phyloP scores from a whole-genome alignment of 2,113 vertebrate species.

The Notothenia rossii region DNA sequence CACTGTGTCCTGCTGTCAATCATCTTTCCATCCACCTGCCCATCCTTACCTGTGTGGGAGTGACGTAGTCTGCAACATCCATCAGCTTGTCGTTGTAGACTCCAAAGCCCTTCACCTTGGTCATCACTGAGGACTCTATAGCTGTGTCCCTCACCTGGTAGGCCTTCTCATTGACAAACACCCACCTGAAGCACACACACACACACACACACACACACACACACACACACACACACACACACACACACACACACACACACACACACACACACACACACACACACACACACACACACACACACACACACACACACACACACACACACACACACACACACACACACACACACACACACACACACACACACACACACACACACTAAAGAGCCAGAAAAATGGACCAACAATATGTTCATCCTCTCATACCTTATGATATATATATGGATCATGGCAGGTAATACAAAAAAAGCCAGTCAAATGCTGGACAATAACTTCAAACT shows the following conservation, averaged over 20 bases:
- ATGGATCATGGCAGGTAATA: too few relatives aligned
- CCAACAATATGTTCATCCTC: too few relatives aligned
- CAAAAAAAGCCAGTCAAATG: too few relatives aligned
- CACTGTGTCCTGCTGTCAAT: background rate
- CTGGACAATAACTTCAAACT: too few relatives aligned
- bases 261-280: conserved; percentile 14
- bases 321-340: conserved; percentile 15
- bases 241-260: background rate
- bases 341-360: conserved; percentile 15
- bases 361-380: background rate
- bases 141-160: conserved; percentile 92
- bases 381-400: too few relatives aligned
- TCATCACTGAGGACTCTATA: conserved; percentile 94
- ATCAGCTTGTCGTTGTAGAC: conserved; percentile 88
- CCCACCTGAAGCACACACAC: conserved; percentile 84
- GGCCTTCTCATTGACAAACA: conserved; percentile 94
- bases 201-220: conserved; percentile 16
- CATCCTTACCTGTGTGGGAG: conserved; percentile 88
- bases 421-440: too few relatives aligned
- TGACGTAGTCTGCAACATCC: conserved; percentile 95
- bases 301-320: conserved; percentile 15
- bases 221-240: conserved; percentile 11
- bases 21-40: background rate
- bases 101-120: conserved; percentile 95
- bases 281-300: conserved; percentile 18